These are phyloP conservation scores for Hermaeophaga mercurialis DNA, from an alignment of 2,888 invertebrate genomes.

Conservation along the genomic window DNA sequence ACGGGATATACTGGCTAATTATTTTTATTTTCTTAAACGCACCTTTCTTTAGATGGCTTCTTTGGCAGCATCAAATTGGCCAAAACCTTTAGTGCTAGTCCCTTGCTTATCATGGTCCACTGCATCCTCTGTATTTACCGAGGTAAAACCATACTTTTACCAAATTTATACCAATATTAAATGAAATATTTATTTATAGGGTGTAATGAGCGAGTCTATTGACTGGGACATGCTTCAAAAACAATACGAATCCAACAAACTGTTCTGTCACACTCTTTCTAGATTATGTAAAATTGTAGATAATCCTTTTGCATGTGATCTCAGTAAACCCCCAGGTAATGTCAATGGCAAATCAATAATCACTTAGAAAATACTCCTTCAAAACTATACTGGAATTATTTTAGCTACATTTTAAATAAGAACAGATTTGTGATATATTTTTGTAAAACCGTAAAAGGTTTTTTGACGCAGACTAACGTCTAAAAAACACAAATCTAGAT, in stretches of 20 bases:
- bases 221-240: constrained; percentile 90
- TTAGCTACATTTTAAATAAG: too few relatives aligned
- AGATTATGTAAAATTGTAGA: constrained; percentile 85
- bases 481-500: too few relatives aligned
- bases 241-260: constrained; percentile 82
- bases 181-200: constrained; percentile 62
- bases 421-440: too few relatives aligned
- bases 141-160: constrained; percentile 61
- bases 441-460: too few relatives aligned
- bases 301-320: constrained; percentile 58
- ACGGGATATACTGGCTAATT: too few relatives aligned
- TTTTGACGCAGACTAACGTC: too few relatives aligned
- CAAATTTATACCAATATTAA: not conserved
- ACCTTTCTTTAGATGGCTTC: constrained; percentile 86
- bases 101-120: constrained; percentile 98
- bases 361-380: too few relatives aligned
- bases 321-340: constrained; percentile 48
- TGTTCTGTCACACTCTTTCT: constrained; percentile 81
- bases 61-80: constrained; percentile 94
- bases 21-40: constrained; percentile 7
- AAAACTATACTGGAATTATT: too few relatives aligned
- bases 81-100: constrained; percentile 88
- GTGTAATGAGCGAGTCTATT: constrained; percentile 93
- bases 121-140: constrained; percentile 93
- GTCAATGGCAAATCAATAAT: too few relatives aligned